A percentile compares a stretch with the other conserved stretches of the same genome.
Conservation (phyloP, 2,797 vertebrate species). For the Melanotaenia pygmaea region DNA sequence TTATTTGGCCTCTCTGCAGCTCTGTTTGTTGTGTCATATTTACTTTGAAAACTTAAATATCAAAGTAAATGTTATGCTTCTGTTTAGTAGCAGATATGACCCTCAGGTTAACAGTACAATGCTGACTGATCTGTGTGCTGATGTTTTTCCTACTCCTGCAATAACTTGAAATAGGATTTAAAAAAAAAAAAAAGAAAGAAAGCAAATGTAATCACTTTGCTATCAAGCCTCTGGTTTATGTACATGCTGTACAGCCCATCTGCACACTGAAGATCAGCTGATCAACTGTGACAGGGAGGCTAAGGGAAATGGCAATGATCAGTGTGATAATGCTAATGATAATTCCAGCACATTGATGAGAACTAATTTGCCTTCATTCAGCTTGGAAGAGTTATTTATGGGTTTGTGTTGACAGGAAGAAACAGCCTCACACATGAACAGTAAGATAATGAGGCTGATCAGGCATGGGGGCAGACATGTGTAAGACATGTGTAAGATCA, state of each 20-base stretch:
- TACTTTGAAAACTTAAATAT: slow-evolving; percentile 44
- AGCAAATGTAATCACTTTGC: slow-evolving; percentile 23
- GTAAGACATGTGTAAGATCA: slow-evolving; percentile 42
- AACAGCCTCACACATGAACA: slow-evolving; percentile 44
- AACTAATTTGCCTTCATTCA: slow-evolving; percentile 49
- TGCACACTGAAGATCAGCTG: slow-evolving; percentile 22
- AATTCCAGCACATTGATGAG: slow-evolving; percentile 42
- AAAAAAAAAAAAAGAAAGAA: slow-evolving; percentile 7
- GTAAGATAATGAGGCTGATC: slow-evolving; percentile 63
- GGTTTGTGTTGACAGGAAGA: slow-evolving; percentile 42
- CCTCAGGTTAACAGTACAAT: not conserved
- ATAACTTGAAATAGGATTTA: not conserved
- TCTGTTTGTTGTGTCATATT: slow-evolving; percentile 10
- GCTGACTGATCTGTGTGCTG: slow-evolving; percentile 14
- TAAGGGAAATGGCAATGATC: slow-evolving; percentile 36
- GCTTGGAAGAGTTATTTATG: slow-evolving; percentile 30
- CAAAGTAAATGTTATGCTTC: slow-evolving; percentile 32
- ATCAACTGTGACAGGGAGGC: slow-evolving; percentile 32
- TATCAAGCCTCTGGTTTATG: slow-evolving; percentile 11
- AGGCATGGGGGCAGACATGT: slow-evolving; percentile 17
- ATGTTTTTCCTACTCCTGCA: slow-evolving; percentile 7
- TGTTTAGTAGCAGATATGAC: slow-evolving; percentile 28
- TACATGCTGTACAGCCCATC: slow-evolving; percentile 13
- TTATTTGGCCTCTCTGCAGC: slow-evolving; percentile 7
- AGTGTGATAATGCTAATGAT: slow-evolving; percentile 47